These are phyloP conservation scores for Lordiphosa andalusiaca DNA, from an alignment of 2,888 invertebrate species.

Conservation along the genomic window DNA sequence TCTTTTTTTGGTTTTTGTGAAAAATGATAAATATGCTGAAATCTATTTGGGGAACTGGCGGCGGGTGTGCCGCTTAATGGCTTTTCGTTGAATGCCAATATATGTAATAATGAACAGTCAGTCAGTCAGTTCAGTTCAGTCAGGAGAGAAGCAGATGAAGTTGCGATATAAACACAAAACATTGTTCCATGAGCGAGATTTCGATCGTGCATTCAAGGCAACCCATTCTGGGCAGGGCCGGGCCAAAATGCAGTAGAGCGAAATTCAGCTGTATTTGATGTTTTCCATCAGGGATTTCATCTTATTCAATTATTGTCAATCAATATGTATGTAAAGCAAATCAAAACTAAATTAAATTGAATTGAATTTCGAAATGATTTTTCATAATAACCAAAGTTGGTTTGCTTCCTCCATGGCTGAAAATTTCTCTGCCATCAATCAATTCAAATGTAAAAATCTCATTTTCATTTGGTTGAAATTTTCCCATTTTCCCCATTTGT, in stretches of 20 bases:
- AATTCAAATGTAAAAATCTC: slow-evolving; percentile 6
- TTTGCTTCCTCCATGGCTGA: too few relatives aligned
- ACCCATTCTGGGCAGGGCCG: background rate
- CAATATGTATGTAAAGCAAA: too few relatives aligned
- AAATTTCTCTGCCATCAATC: background rate
- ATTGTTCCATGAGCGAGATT: slow-evolving; percentile 12
- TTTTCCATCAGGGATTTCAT: too few relatives aligned
- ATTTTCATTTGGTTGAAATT: slow-evolving; percentile 23
- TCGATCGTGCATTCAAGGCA: background rate
- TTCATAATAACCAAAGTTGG: too few relatives aligned
- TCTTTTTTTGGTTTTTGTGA: slow-evolving; percentile 30
- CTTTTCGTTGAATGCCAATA: slow-evolving; percentile 47
- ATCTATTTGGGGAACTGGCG: slow-evolving; percentile 50
- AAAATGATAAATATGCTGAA: slow-evolving; percentile 60
- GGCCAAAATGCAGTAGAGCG: background rate
- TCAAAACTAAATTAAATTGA: too few relatives aligned
- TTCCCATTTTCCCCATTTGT: slow-evolving; percentile 7
- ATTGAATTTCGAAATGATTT: too few relatives aligned
- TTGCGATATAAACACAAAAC: slow-evolving; percentile 10
- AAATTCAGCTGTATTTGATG: too few relatives aligned
- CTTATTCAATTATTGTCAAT: too few relatives aligned
- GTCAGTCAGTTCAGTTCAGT: background rate
- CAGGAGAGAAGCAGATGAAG: slow-evolving; percentile 19
- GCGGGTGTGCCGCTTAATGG: slow-evolving; percentile 67
- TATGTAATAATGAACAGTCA: slow-evolving; percentile 15